Evolutionary conservation across 2,888 invertebrate genomes (phyloP).

Genomic region (Glyphotaelius pellucidus): DNA sequence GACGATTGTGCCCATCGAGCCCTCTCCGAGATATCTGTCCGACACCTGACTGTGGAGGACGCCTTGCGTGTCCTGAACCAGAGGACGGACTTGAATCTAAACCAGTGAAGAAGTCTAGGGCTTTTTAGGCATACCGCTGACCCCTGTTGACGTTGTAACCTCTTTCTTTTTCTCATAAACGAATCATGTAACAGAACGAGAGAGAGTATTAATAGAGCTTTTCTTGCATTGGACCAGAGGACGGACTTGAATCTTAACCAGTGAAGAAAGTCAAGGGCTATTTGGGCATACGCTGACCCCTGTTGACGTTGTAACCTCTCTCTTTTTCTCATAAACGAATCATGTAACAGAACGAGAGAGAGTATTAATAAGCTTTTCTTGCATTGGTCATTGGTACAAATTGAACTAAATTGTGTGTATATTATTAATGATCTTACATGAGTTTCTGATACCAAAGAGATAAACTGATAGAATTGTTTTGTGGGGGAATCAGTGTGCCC

Average conservation of each 20-base stretch:
- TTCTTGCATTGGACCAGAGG: conserved; percentile 73
- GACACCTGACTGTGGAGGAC: conserved; percentile 68
- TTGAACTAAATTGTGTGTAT: background rate
- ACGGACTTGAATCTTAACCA: conserved; percentile 69
- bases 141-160: background rate
- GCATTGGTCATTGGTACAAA: background rate
- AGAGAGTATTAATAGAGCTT: no score
- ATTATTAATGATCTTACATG: no score
- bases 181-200: background rate
- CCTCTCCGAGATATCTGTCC: conserved; percentile 60
- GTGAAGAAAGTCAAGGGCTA: background rate
- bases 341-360: background rate
- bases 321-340: background rate
- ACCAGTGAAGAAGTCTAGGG: conserved; percentile 13
- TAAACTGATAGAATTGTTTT: no score
- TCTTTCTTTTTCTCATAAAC: background rate
- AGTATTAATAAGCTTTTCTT: background rate
- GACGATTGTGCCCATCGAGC: conserved; percentile 61
- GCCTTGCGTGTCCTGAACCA: conserved; percentile 72
- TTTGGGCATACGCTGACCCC: no score
- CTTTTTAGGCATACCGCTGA: background rate
- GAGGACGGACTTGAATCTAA: conserved; percentile 70
- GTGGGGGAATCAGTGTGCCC: no score
- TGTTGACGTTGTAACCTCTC: background rate
- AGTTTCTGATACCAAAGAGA: no score